Evolutionary conservation across 2,113 vertebrate species (phyloP), one percentile per base, ranked within the genome.

Genomic region (Varanus komodoensis): DNA sequence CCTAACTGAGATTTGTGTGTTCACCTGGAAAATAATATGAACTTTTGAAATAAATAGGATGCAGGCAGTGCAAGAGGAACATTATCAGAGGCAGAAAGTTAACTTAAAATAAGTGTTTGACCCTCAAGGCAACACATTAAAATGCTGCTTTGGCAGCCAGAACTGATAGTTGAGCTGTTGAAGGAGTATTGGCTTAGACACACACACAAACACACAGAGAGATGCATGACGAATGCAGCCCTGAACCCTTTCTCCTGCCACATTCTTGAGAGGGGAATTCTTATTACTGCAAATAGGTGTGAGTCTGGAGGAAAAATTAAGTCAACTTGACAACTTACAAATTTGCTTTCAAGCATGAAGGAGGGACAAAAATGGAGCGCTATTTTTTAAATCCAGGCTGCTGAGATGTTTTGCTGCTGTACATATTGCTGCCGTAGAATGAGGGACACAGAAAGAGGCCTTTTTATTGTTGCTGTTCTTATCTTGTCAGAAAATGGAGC

Each of bases 321-420:
- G 96, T 96, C 95, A 95, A 96, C 94, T 90, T 95, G 95, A 96
- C 95, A 96, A 97, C 97, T 96, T 96, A 96, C 93, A 96, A 92
- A 97, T 96, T 96, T 95, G 88, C 91, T 97, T 96, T 97, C 94
- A 96, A 93, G 91, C 91, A 89, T 95, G 95, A 96, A 96, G 97
- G 88, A 89, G 92, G 88, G 93, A 92, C 85, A 82, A 91, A 97
- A 97, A 95, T 92, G 90, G 88, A 89, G 91, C 88, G 92, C 90
- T 94, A 89, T 95, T 96, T 95, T 93, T 87, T 94, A 97, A 48
- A 97, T 93, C 92, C 86, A 87, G 92, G 94, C 27, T 67, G 92
- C 81, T 25, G 82, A 77, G 69, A 73, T 93, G 91, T 93, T 95
- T 95, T 94, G 64, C 95, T 89, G 94, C 88, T 94, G 88, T 95